Conservation (phyloP, 2,888 invertebrate genomes). For the Sicus ferrugineus region DNA sequence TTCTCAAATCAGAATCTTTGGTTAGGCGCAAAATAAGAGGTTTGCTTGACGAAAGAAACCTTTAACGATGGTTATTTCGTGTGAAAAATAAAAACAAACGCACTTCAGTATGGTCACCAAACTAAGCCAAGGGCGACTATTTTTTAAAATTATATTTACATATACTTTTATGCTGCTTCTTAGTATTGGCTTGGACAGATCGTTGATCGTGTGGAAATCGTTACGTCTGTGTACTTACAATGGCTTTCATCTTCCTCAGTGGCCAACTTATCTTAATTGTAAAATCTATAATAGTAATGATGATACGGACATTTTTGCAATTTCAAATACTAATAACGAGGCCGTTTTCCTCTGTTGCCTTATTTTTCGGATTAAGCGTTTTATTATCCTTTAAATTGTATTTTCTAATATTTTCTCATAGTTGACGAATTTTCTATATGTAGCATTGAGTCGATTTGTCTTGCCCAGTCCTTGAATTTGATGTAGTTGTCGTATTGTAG, state of each 20-base stretch:
- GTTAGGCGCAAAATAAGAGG: background rate
- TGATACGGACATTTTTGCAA: background rate
- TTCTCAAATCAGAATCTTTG: background rate
- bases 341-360: background rate
- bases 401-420: background rate
- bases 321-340: background rate
- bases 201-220: background rate
- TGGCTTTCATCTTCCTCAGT: slow-evolving; percentile 3
- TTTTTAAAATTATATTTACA: background rate
- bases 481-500: slow-evolving; percentile 18
- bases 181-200: background rate
- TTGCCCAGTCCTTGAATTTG: slow-evolving; percentile 24
- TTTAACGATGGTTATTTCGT: background rate
- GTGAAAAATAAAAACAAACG: background rate
- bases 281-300: background rate
- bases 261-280: background rate
- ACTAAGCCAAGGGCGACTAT: background rate
- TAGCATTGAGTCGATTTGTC: background rate
- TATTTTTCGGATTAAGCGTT: background rate
- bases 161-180: background rate
- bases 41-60: background rate
- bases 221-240: background rate
- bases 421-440: background rate
- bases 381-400: background rate
- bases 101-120: background rate